Evolutionary conservation across 1,140 invertebrate genomes (phyloP), one percentile per base, ranked within the genome.

Genomic region (Leptopilina boulardi): DNA sequence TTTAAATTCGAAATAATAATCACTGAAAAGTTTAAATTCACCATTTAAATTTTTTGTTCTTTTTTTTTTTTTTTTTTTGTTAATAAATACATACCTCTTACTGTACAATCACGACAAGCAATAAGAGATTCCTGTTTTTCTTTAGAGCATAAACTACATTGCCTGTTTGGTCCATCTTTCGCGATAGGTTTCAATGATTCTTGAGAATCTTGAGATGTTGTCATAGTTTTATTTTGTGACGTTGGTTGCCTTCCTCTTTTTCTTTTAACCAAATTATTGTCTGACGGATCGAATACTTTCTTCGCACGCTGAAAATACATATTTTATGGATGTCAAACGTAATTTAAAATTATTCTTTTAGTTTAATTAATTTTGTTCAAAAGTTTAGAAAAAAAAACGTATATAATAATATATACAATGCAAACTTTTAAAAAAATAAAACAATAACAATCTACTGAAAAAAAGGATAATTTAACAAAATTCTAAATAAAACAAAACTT

Each of bases 221-320:
- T 73, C 6, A 77, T 91, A 13, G 91, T 89, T 87, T 93, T 93
- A 79, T 93, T 93, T 9, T 93, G 88, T 19, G 92, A 92, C 2
- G 92, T 91, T 19, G 92, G 88, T 41, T 94, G 93, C 30, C 94
- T 92, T 15, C 94, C 94, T 73, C 94, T 89, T 87, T 93, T 93
- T 85, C 92, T 85, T 86, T 93, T 91, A 5, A 94, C 94, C 6
- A 95, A 87, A 90, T 95, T 93, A 80, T 94, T 95, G 80, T 96
- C 95, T 3, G 94, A 95, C n/a, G 95, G 95, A 88, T 96, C 95
- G 86, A 95, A 95, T 0, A 96, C 94, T 89, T 95, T 95, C 83
- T 94, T 95, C 8, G 94, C 94, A 90, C 92, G 87, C 91, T 92
- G 78, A 74, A 88, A 88, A 70, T n/a, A 66, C 3, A 66, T 66